Base-by-base conservation (phyloP, 2,113 vertebrate genomes). In the Bubo bubo region DNA sequence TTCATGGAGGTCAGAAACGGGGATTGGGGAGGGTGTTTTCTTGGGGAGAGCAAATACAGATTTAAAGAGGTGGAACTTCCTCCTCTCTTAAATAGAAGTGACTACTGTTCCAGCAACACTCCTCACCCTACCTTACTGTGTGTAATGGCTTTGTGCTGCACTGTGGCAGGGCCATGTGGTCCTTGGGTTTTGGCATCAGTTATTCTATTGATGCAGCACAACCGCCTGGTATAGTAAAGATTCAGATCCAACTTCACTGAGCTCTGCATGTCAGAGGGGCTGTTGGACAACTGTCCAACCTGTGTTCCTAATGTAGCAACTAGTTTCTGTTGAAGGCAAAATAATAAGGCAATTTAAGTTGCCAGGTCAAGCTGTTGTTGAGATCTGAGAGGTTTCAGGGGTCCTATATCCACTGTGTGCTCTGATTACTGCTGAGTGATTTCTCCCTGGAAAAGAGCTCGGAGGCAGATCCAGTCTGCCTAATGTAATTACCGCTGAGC, bases 51-150 rank as follows among this genome's bases (percentile, higher is more conserved):
- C 13, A 47, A 32, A 21, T 47, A 37, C 1, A 8, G n/a, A 8
- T 0, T 47, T 45, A 18, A 76, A 49, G 49, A 68, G n/a, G 37
- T 76, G 12, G 50, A 79, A 30, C 2, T 6, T 39, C 5, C 4
- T 34, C 16, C 2, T 8, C 14, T n/a, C 4, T 60, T 15, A 12
- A 21, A 4, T 0, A 21, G 4, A 23, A 63, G 8, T 34, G 17
- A 17, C 6, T 5, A 2, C 19, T 76, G 17, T 59, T 64, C 19
- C 7, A 67, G 1, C 21, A 71, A 5, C 15, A 13, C 8, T 49
- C 3, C 2, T 70, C n/a, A 26, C 16, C 23, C n/a, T 8, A 1
- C 3, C 0, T 3, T 6, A 7, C 8, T 10, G 2, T 3, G 8
- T 34, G 9, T 5, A 4, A 12, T n/a, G 26, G 8, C 20, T 56